Percentiles rank a stretch among this genome's conserved stretches.
These are phyloP conservation scores for Elgaria multicarinata DNA, from an alignment of 2,113 vertebrate genomes.

Conservation along the genomic window DNA sequence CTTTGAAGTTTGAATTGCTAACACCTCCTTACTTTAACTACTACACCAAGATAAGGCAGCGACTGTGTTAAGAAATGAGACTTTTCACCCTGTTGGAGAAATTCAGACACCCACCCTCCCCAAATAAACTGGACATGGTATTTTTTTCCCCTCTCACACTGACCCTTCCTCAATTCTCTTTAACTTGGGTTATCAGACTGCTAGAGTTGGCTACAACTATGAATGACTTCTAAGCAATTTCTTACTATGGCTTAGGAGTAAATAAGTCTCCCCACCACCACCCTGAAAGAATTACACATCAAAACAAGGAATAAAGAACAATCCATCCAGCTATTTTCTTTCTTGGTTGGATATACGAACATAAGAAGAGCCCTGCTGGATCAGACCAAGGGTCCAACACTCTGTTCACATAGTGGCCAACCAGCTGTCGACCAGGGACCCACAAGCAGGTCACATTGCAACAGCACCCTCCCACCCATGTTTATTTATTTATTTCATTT, in stretches of 20 bases:
- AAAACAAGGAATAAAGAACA: too few relatives aligned
- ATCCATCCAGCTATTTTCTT: too few relatives aligned
- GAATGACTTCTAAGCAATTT: neutral
- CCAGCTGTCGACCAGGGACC: too few relatives aligned
- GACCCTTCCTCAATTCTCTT: neutral
- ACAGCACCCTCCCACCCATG: too few relatives aligned
- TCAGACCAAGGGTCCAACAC: too few relatives aligned
- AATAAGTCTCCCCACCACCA: neutral
- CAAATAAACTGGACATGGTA: neutral
- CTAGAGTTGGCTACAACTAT: neutral
- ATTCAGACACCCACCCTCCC: neutral
- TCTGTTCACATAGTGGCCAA: too few relatives aligned
- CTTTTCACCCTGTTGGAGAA: neutral
- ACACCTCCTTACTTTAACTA: neutral
- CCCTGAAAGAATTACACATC: too few relatives aligned
- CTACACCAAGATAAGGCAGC: neutral
- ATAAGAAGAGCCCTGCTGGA: too few relatives aligned
- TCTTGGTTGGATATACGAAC: too few relatives aligned
- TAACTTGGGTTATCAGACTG: neutral
- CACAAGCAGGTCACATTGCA: too few relatives aligned
- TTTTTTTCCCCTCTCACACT: neutral
- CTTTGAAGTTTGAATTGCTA: neutral
- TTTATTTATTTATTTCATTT: too few relatives aligned
- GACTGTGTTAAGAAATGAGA: neutral
- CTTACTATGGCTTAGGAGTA: neutral